Evolutionary conservation across 2,888 invertebrate genomes (phyloP).

Genomic region (Hedya salicella): DNA sequence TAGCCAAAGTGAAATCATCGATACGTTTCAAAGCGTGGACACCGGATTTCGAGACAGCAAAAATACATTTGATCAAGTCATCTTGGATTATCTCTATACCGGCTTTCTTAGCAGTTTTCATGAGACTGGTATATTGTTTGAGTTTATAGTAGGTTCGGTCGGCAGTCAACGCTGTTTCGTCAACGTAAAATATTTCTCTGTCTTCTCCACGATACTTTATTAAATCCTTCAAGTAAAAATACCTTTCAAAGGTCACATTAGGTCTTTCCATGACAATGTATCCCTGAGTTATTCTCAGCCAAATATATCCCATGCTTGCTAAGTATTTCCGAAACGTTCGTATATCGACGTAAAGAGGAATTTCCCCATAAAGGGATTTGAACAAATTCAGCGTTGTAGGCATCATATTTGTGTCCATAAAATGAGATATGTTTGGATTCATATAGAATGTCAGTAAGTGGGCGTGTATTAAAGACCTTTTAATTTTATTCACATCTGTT

Average conservation of each 20-base stretch:
- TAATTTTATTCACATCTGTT: conserved; percentile 40
- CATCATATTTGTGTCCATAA: conserved; percentile 41
- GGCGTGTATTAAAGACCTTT: conserved; percentile 50
- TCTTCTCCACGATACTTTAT: conserved; percentile 41
- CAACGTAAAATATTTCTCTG: conserved; percentile 52
- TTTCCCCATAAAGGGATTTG: conserved; percentile 43
- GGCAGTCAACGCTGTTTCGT: conserved; percentile 43
- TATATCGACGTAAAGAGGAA: conserved; percentile 55
- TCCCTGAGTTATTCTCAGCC: conserved; percentile 48
- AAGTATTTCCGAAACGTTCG: conserved; percentile 54
- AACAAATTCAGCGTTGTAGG: conserved; percentile 54
- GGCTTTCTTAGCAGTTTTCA: conserved; percentile 6
- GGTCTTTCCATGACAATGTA: conserved; percentile 60
- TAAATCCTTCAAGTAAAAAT: conserved; percentile 55
- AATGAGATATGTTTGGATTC: conserved; percentile 46
- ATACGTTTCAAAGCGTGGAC: conserved; percentile 43
- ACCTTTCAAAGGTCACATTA: conserved; percentile 54
- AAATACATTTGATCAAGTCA: conserved; percentile 44
- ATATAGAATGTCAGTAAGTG: conserved; percentile 50
- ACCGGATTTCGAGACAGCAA: conserved; percentile 47
- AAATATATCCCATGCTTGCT: conserved; percentile 56
- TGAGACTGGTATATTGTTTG: conserved; percentile 8
- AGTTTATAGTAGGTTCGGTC: conserved; percentile 37
- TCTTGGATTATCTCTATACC: background rate
- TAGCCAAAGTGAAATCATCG: conserved; percentile 37